These are phyloP conservation scores for Charaxes varanes DNA, from an alignment of 1,140 invertebrate genomes.

Conservation along the genomic window DNA sequence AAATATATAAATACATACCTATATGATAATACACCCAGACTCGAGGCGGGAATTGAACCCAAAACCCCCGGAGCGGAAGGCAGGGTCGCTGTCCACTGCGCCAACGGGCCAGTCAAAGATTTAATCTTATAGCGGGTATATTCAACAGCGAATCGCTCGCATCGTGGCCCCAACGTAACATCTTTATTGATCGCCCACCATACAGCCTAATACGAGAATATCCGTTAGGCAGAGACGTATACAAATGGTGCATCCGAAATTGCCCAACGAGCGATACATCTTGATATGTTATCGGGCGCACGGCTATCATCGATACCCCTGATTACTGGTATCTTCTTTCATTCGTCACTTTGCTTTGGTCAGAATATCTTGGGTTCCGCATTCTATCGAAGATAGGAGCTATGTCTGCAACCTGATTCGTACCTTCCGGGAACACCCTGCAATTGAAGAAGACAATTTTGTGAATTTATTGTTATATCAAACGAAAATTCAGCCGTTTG, in stretches of 20 bases:
- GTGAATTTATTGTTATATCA: too few relatives aligned
- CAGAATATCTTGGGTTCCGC: too few relatives aligned
- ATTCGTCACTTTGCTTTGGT: constrained; percentile 29
- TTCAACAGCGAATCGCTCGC: too few relatives aligned
- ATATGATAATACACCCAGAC: too few relatives aligned
- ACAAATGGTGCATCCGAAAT: constrained; percentile 49
- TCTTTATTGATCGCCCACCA: constrained; percentile 40
- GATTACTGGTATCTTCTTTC: constrained; percentile 32
- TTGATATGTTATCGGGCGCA: constrained; percentile 30
- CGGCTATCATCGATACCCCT: constrained; percentile 27
- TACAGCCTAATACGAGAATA: constrained; percentile 36
- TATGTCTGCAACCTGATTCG: constrained; percentile 91
- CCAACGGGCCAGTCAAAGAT: too few relatives aligned
- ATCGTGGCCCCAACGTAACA: constrained; percentile 24
- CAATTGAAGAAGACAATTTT: constrained; percentile 4
- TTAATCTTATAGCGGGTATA: too few relatives aligned
- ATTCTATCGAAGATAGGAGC: constrained; percentile 95
- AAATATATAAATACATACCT: too few relatives aligned
- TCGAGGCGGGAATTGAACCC: too few relatives aligned
- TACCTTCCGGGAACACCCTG: constrained; percentile 92
- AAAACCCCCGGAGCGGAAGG: too few relatives aligned
- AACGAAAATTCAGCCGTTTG: too few relatives aligned
- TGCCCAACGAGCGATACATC: constrained; percentile 32
- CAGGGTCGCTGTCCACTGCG: too few relatives aligned
- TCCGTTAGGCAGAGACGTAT: constrained; percentile 34